These are phyloP conservation scores for Pagetopsis macropterus DNA, from an alignment of 2,797 vertebrate species.

Conservation along the genomic window DNA sequence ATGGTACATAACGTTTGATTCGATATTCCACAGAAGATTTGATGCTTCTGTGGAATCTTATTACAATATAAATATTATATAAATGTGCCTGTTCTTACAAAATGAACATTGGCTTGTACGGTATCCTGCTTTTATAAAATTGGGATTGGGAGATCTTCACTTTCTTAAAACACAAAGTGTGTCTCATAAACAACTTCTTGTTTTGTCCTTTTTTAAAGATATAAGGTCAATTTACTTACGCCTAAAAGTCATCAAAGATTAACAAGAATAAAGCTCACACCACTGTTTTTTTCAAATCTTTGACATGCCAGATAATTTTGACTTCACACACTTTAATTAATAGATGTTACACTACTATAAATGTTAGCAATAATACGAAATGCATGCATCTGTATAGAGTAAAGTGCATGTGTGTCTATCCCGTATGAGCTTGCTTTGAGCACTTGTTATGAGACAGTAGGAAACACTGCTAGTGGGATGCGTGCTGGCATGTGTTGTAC, in stretches of 20 bases:
- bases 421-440: slow-evolving; percentile 37
- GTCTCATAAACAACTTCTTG: not conserved
- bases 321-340: not conserved
- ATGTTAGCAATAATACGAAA: not conserved
- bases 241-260: not conserved
- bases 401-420: slow-evolving; percentile 25
- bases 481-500: slow-evolving; percentile 66
- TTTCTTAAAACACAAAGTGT: not conserved
- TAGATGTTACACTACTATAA: not conserved
- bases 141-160: not conserved
- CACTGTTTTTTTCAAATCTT: not conserved
- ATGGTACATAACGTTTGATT: too few species aligned
- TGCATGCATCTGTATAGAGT: not conserved
- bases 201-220: slow-evolving; percentile 5
- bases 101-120: not conserved
- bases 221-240: not conserved
- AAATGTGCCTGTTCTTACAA: not conserved
- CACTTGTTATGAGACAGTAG: slow-evolving; percentile 40
- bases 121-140: not conserved
- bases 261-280: not conserved
- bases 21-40: not conserved
- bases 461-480: slow-evolving; percentile 54
- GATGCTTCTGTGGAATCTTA: not conserved
- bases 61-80: not conserved
- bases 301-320: not conserved